Evolutionary conservation across 2,888 invertebrate species (phyloP), one percentile per base, ranked within the genome.

Genomic region (Endomychus coccineus): DNA sequence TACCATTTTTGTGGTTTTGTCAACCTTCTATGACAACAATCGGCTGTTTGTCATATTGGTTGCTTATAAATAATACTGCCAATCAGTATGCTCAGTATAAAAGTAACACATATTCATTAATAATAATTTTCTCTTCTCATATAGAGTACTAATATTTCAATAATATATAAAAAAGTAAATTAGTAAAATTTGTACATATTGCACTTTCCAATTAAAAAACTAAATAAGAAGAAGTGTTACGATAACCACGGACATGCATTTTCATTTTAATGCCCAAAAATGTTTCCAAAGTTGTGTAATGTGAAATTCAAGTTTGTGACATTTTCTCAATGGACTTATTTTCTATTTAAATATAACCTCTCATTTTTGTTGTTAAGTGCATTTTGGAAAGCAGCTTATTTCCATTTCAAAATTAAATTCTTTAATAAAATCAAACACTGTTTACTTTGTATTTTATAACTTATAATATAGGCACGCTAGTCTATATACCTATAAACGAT

Each of bases 111-210:
- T 57, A 58, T 52, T 59, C 58, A 61, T 58, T 56, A 61, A 59
- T 58, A 54, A 48, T 54, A 50, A 44, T 53, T 52, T 51, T 61
- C 55, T 52, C 59, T 53, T 59, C 54, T n/a, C 55, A 62, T 63
- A 64, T 63, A 62, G 61, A 62, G 57, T 55, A 56, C 55, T 64
- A 64, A 59, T 58, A 58, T 34, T 56, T 57, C 57, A 58, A 56
- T 58, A 52, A 50, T 47, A 60, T 58, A 56, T 55, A 61, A 59
- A 64, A 61, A 64, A 63, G 56, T 55, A 57, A 64, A 64, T 66
- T 66, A 66, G 62, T 74, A 75, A 75, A 75, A 77, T 77, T 77
- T 77, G 77, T 77, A 77, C 77, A 77, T 77, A 77, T 77, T 77
- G 77, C 77, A 77, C 77, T 75, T 75, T 73, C 55, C 57, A 56